Conservation (phyloP, 2,888 invertebrate genomes). For the Bombylius major region DNA sequence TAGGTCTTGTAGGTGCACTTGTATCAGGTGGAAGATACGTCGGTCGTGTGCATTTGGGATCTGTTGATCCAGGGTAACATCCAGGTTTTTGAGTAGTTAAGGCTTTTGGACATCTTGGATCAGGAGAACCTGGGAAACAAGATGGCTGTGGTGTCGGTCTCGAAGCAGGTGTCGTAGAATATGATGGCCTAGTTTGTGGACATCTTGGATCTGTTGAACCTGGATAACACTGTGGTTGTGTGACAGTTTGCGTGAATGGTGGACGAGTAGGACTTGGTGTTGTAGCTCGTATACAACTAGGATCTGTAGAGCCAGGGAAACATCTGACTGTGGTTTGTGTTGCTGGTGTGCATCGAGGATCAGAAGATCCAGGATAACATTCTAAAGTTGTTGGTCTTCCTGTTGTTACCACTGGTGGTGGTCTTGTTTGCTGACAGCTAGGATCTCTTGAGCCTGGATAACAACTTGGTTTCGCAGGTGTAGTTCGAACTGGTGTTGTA, state of each 20-base stretch:
- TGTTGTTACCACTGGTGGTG: slow-evolving; percentile 15
- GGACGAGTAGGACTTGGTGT: not conserved
- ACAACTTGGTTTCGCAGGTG: slow-evolving; percentile 22
- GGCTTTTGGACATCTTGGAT: slow-evolving; percentile 26
- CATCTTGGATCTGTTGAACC: slow-evolving; percentile 27
- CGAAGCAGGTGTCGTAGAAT: slow-evolving; percentile 10
- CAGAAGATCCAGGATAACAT: slow-evolving; percentile 31
- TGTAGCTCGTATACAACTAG: slow-evolving; percentile 12
- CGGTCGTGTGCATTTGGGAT: slow-evolving; percentile 19
- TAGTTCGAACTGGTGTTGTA: slow-evolving; percentile 7
- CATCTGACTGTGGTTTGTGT: slow-evolving; percentile 6
- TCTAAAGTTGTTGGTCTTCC: slow-evolving; percentile 26
- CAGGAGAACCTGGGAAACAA: slow-evolving; percentile 32
- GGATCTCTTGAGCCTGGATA: slow-evolving; percentile 31
- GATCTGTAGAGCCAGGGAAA: slow-evolving; percentile 18
- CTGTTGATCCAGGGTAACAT: slow-evolving; percentile 24
- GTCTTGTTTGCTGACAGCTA: slow-evolving; percentile 22
- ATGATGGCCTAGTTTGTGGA: slow-evolving; percentile 13
- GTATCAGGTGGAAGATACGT: not conserved
- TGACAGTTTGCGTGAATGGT: too few species aligned
- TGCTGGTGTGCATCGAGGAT: slow-evolving; percentile 27
- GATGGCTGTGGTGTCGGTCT: slow-evolving; percentile 13
- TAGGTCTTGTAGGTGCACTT: too few species aligned
- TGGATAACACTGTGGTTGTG: slow-evolving; percentile 17
- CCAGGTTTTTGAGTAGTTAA: not conserved